Conservation (phyloP, 2,888 invertebrate species). For the Lagria hirta region DNA sequence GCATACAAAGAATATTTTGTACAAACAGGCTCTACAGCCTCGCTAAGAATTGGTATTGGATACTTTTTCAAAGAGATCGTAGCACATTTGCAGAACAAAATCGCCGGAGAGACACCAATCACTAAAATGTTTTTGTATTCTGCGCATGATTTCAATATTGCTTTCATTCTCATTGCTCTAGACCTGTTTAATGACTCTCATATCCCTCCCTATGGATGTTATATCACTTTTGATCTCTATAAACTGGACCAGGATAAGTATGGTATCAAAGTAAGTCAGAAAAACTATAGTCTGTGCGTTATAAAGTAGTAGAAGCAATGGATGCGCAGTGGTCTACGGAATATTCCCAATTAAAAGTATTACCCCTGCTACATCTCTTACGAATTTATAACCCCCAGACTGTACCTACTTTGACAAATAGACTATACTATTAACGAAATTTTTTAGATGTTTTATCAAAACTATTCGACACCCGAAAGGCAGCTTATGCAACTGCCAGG, state of each 20-base stretch:
- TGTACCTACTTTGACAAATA: conserved; percentile 1
- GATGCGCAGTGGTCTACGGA: too few relatives aligned
- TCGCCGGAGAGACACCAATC: conserved; percentile 22
- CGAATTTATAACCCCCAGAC: too few relatives aligned
- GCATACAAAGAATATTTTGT: conserved; percentile 46
- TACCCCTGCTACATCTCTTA: too few relatives aligned
- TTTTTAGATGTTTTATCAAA: conserved; percentile 33
- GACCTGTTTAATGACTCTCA: conserved; percentile 52
- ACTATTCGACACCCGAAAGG: conserved; percentile 28
- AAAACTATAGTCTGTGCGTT: too few relatives aligned
- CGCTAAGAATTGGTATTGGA: conserved; percentile 35
- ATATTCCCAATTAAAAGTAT: too few relatives aligned
- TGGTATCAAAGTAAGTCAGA: conserved; percentile 42
- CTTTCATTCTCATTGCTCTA: conserved; percentile 54
- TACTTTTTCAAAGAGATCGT: conserved; percentile 39
- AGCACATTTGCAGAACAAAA: conserved; percentile 35
- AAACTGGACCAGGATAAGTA: conserved; percentile 34
- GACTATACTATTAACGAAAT: conserved; percentile 1
- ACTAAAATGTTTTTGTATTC: conserved; percentile 53
- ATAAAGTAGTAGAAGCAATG: too few relatives aligned
- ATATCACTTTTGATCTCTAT: conserved; percentile 48
- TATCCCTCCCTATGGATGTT: conserved; percentile 47
- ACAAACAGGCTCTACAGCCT: conserved; percentile 39
- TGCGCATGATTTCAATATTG: conserved; percentile 59
- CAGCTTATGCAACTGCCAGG: conserved; percentile 35